These are phyloP conservation scores for Chromoteleia sp. DNA, from an alignment of 2,888 invertebrate species.

Conservation along the genomic window DNA sequence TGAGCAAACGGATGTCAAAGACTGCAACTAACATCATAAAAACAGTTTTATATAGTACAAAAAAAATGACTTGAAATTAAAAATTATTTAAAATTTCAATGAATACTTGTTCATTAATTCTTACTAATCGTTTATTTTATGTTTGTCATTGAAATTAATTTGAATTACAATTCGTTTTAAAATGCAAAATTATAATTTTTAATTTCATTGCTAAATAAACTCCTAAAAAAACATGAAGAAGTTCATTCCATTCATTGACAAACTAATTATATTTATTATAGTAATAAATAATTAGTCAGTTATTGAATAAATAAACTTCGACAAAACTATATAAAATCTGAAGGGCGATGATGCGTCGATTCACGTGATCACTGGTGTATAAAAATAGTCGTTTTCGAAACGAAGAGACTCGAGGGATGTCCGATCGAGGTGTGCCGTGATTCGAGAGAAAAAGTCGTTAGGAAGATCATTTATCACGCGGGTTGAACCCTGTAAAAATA, in stretches of 20 bases:
- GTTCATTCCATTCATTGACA: not conserved
- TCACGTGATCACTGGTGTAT: conserved; percentile 25
- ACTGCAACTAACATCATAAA: conserved; percentile 31
- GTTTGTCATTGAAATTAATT: not conserved
- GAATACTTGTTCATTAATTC: not conserved
- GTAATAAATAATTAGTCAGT: not conserved
- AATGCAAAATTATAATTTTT: conserved; percentile 28
- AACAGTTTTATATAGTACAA: conserved; percentile 38
- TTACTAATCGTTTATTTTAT: not conserved
- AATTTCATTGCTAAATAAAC: conserved; percentile 31
- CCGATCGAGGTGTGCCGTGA: conserved; percentile 37
- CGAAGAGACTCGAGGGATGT: conserved; percentile 29
- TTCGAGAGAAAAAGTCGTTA: conserved; percentile 75
- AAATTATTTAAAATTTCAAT: conserved; percentile 36
- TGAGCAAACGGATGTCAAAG: conserved; percentile 42
- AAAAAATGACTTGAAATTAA: conserved; percentile 40
- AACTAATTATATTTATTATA: too few species aligned
- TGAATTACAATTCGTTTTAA: not conserved
- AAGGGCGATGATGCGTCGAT: conserved; percentile 5
- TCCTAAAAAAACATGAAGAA: not conserved
- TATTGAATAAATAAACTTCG: not conserved
- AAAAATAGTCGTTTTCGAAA: conserved; percentile 59
- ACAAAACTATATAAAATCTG: not conserved
- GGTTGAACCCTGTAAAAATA: conserved; percentile 84
- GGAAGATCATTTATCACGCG: conserved; percentile 84